A percentile compares a stretch with the other conserved stretches of the same genome.
Evolutionary conservation across 2,113 vertebrate species (phyloP).

Genomic region (Sigmodon hispidus): DNA sequence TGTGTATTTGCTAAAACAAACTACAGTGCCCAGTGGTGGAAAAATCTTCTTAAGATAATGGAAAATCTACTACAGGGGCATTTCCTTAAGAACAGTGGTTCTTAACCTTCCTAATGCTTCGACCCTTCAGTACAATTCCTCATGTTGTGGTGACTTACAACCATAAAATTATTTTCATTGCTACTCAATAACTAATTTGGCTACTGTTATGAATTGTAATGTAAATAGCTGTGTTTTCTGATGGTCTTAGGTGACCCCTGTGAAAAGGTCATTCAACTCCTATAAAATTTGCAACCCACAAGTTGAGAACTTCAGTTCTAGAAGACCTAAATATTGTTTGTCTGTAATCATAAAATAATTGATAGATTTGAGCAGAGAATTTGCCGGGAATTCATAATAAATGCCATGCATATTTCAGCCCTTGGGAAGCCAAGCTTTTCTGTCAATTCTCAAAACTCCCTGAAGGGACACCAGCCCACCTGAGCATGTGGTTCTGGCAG

Average conservation of each 20-base stretch:
- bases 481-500: background rate
- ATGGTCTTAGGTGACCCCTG: background rate
- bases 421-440: conserved; percentile 12
- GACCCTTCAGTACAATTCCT: background rate
- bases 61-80: background rate
- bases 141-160: background rate
- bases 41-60: background rate
- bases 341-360: background rate
- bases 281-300: background rate
- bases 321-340: background rate
- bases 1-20: background rate
- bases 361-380: background rate
- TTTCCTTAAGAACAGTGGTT: background rate
- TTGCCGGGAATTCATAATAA: background rate
- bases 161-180: background rate
- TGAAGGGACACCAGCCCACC: background rate
- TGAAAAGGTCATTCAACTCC: background rate
- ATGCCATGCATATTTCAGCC: background rate
- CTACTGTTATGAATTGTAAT: no score
- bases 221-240: background rate
- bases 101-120: background rate
- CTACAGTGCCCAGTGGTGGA: background rate
- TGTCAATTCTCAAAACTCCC: background rate
- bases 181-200: background rate
- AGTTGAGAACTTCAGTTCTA: background rate